Evolutionary conservation across 2,113 vertebrate species (phyloP).

Genomic region (Bubalus kerabau): DNA sequence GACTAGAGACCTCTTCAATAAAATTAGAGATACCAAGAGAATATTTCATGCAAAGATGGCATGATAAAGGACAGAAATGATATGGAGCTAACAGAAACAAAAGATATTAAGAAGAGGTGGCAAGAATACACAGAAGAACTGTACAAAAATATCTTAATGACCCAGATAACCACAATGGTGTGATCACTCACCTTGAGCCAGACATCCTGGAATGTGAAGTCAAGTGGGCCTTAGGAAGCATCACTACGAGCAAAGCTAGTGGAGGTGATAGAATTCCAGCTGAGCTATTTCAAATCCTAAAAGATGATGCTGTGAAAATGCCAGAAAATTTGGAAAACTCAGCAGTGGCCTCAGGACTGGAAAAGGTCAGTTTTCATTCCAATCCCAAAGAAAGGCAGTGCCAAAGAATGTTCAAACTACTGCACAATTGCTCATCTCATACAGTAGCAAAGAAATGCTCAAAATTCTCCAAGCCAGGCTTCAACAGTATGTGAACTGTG

Average conservation of each 20-base stretch:
- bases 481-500: background rate
- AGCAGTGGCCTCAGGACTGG: background rate
- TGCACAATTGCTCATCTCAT: background rate
- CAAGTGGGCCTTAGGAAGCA: background rate
- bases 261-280: background rate
- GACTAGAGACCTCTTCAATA: background rate
- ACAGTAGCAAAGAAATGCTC: background rate
- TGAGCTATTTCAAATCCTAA: background rate
- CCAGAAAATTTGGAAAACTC: background rate
- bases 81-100: background rate
- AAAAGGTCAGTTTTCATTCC: background rate
- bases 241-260: background rate
- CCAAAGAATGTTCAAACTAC: background rate
- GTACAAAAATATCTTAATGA: background rate
- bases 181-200: background rate
- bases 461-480: background rate
- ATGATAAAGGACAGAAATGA: background rate
- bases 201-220: background rate
- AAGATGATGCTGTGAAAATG: background rate
- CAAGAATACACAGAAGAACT: background rate
- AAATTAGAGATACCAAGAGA: background rate
- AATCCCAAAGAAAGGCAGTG: background rate
- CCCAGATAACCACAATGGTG: background rate
- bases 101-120: background rate
- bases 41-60: background rate